These are phyloP conservation scores for Pyrochroa serraticornis DNA, from an alignment of 2,888 invertebrate species.

Conservation along the genomic window DNA sequence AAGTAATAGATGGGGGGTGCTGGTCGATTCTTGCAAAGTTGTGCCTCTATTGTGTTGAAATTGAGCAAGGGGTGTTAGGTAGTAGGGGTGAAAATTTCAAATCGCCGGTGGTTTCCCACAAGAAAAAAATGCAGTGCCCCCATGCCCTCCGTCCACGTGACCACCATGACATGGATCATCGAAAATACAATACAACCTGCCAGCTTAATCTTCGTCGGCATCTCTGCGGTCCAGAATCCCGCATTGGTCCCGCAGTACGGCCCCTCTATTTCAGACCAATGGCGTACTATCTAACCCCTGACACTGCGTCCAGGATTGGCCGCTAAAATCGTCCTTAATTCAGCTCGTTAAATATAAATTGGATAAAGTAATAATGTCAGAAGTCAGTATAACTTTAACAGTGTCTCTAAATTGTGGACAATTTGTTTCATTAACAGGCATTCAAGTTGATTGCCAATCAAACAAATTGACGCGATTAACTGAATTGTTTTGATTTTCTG, in stretches of 20 bases:
- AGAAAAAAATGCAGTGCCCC: conserved; percentile 46
- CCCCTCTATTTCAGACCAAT: conserved; percentile 40
- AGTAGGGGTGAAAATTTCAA: not conserved
- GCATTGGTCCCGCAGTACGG: conserved; percentile 30
- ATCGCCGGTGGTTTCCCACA: conserved; percentile 44
- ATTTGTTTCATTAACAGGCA: conserved; percentile 22
- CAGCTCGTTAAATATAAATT: conserved; percentile 61
- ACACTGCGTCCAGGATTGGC: conserved; percentile 43
- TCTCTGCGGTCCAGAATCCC: conserved; percentile 12
- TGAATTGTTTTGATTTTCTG: conserved; percentile 54
- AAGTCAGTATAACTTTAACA: conserved; percentile 54
- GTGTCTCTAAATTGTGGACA: conserved; percentile 47
- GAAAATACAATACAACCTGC: not conserved
- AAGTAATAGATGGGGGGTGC: no score
- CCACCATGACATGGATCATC: conserved; percentile 38
- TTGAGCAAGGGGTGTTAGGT: conserved; percentile 4
- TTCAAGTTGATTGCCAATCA: conserved; percentile 48
- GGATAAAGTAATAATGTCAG: conserved; percentile 59
- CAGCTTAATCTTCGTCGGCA: not conserved
- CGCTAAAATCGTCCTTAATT: conserved; percentile 46
- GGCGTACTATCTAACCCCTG: conserved; percentile 25
- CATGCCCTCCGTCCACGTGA: conserved; percentile 42
- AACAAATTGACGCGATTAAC: conserved; percentile 46
- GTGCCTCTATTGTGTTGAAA: conserved; percentile 29
- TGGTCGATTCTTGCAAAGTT: conserved; percentile 14